Percentiles rank a stretch among this genome's conserved stretches.
phyloP scores from a whole-genome alignment of 35 echinoderm and acorn worm species.

The Amphiura filiformis region DNA sequence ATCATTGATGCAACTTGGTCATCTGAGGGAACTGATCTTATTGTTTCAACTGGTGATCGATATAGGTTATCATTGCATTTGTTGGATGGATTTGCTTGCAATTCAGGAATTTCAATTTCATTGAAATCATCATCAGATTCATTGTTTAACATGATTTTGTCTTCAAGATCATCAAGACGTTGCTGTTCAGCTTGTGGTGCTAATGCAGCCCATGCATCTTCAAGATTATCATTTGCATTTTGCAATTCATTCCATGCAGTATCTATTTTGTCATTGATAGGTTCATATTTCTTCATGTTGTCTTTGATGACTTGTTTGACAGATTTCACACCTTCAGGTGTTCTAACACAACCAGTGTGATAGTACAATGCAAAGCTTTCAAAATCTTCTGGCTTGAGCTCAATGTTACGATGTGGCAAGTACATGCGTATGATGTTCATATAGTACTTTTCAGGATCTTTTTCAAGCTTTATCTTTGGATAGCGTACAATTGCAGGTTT shows the following conservation, averaged over 20 bases:
- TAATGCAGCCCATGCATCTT: neutral
- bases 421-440: too few relatives aligned
- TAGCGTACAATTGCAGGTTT: too few relatives aligned
- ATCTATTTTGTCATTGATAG: constrained; percentile 7
- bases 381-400: too few relatives aligned
- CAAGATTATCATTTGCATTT: neutral
- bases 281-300: neutral
- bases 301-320: neutral
- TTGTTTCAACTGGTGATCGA: constrained; percentile 2
- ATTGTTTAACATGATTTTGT: neutral
- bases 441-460: too few relatives aligned
- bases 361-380: neutral
- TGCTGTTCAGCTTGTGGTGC: neutral
- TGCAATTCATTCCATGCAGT: neutral
- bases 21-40: neutral
- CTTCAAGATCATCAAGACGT: constrained; percentile 6
- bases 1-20: constrained; percentile 1
- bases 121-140: neutral
- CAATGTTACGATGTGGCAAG: too few relatives aligned
- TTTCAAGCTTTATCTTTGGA: too few relatives aligned
- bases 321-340: neutral
- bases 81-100: neutral
- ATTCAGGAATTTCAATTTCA: constrained; percentile 6
- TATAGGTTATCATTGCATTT: neutral
- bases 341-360: neutral